phyloP scores from a whole-genome alignment of 2,888 invertebrate genomes.

The Peribatodes rhomboidaria region DNA sequence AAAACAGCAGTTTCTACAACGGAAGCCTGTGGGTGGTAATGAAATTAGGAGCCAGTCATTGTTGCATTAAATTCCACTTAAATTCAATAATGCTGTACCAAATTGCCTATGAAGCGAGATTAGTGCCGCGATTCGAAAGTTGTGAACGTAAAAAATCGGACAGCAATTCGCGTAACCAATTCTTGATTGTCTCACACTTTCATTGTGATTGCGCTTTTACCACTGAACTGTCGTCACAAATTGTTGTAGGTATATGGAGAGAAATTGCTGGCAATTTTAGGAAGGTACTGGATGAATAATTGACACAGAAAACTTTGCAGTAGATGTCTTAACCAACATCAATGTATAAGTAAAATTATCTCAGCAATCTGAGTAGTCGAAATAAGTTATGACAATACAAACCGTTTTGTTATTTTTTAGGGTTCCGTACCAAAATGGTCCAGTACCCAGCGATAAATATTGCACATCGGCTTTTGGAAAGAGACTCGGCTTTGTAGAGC shows the following conservation, averaged over 20 bases:
- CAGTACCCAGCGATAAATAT: too few species aligned
- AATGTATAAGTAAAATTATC: too few species aligned
- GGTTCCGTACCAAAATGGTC: too few species aligned
- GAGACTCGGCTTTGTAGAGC: too few species aligned
- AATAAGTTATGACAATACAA: too few species aligned
- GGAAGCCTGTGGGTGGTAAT: slow-evolving; percentile 78
- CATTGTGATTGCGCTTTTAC: slow-evolving; percentile 44
- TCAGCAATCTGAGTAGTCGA: too few species aligned
- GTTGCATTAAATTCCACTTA: slow-evolving; percentile 79
- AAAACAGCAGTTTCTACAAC: slow-evolving; percentile 22
- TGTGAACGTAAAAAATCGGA: slow-evolving; percentile 31
- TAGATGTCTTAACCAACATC: too few species aligned
- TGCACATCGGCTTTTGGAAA: too few species aligned
- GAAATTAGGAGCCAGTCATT: slow-evolving; percentile 80
- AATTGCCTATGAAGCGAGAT: slow-evolving; percentile 58
- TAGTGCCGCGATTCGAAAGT: slow-evolving; percentile 60
- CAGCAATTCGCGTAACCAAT: slow-evolving; percentile 50
- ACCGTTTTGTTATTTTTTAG: too few species aligned
- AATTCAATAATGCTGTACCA: slow-evolving; percentile 71
- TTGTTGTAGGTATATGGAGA: slow-evolving; percentile 13
- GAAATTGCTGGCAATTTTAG: slow-evolving; percentile 17
- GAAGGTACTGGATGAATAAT: background rate
- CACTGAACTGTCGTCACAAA: slow-evolving; percentile 21
- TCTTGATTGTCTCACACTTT: slow-evolving; percentile 56
- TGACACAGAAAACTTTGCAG: background rate